phyloP scores from a whole-genome alignment of 2,113 vertebrate species.

The Todiramphus saurophagus region DNA sequence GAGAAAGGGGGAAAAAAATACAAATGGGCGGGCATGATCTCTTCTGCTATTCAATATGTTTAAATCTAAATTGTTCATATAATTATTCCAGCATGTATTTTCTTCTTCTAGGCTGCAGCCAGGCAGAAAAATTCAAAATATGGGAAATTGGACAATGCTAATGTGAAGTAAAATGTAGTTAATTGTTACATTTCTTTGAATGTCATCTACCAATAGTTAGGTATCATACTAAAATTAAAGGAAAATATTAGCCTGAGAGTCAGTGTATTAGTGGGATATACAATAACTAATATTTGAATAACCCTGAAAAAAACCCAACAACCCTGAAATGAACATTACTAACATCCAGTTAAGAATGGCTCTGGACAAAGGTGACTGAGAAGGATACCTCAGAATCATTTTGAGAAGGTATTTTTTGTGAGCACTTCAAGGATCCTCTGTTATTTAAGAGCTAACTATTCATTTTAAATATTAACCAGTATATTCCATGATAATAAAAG shows the following conservation, averaged over 20 bases:
- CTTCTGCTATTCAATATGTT: conserved; percentile 76
- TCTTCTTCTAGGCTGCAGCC: conserved; percentile 76
- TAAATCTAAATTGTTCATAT: conserved; percentile 80
- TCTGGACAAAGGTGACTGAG: conserved; percentile 47
- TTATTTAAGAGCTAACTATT: conserved; percentile 47
- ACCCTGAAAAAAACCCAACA: conserved; percentile 2
- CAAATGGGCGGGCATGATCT: conserved; percentile 74
- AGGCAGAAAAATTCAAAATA: conserved; percentile 80
- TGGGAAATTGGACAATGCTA: conserved; percentile 78
- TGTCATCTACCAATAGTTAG: conserved; percentile 69
- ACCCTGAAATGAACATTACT: conserved; percentile 13
- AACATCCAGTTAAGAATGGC: neutral
- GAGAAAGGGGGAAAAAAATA: conserved; percentile 3
- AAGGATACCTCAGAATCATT: conserved; percentile 25
- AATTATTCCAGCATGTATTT: conserved; percentile 79
- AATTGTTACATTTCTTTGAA: conserved; percentile 73
- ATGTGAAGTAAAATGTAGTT: conserved; percentile 76
- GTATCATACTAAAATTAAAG: conserved; percentile 68
- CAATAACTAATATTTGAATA: conserved; percentile 70
- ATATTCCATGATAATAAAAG: neutral
- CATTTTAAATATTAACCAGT: neutral
- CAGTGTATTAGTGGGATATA: conserved; percentile 50
- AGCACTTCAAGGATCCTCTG: neutral
- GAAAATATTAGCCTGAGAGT: conserved; percentile 70
- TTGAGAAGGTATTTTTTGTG: neutral